A percentile compares a stretch with the other conserved stretches of the same genome.
Conservation (phyloP, 2,888 invertebrate genomes). For the Mongoloraphidia duomilia region DNA sequence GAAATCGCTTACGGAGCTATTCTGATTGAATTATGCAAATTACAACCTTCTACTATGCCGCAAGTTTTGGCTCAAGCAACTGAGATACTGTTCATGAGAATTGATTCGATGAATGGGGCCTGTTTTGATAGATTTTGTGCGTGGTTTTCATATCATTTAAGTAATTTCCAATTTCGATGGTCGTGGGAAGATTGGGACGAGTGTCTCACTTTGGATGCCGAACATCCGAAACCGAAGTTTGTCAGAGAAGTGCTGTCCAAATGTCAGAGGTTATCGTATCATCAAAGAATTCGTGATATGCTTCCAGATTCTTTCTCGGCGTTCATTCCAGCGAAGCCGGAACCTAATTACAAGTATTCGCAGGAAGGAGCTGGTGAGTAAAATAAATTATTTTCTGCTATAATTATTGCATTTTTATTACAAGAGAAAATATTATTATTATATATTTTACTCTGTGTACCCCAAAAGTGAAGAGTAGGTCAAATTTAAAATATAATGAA, state of each 20-base stretch:
- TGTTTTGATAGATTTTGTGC: slow-evolving; percentile 92
- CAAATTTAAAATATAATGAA: no score
- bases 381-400: neutral
- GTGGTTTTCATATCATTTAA: slow-evolving; percentile 98
- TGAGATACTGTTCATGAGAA: slow-evolving; percentile 88
- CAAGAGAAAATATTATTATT: slow-evolving; percentile 25
- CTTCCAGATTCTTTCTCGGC: slow-evolving; percentile 75
- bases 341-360: slow-evolving; percentile 80
- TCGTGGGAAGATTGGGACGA: slow-evolving; percentile 96
- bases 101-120: slow-evolving; percentile 93
- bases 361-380: slow-evolving; percentile 76
- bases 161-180: slow-evolving; percentile 99
- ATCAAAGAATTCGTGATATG: slow-evolving; percentile 84
- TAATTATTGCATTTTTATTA: slow-evolving; percentile 17
- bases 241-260: slow-evolving; percentile 83
- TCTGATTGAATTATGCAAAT: slow-evolving; percentile 90
- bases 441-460: no score
- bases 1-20: slow-evolving; percentile 92
- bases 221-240: slow-evolving; percentile 90
- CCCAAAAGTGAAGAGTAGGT: no score
- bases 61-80: slow-evolving; percentile 96
- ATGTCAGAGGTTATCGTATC: slow-evolving; percentile 84
- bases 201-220: slow-evolving; percentile 66
- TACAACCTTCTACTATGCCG: slow-evolving; percentile 93
- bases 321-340: slow-evolving; percentile 72